These are phyloP conservation scores for Sitodiplosis mosellana DNA, from an alignment of 1,140 invertebrate genomes.

Conservation along the genomic window DNA sequence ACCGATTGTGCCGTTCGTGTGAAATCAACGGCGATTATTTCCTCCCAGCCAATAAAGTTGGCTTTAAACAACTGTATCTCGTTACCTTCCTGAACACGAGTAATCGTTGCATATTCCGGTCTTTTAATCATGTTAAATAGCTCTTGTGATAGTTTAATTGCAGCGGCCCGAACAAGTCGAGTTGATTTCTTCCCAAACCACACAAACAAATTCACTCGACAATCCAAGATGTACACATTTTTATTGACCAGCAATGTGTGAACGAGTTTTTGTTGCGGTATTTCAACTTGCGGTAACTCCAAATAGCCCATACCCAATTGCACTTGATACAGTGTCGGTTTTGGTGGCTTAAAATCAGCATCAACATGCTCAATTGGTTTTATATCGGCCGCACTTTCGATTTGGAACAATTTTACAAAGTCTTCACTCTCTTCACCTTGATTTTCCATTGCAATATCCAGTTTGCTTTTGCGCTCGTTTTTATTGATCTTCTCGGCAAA, in stretches of 20 bases:
- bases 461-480: slow-evolving; percentile 89
- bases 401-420: slow-evolving; percentile 62
- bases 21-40: slow-evolving; percentile 97
- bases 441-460: slow-evolving; percentile 71
- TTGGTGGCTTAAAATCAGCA: slow-evolving; percentile 51
- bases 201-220: slow-evolving; percentile 90
- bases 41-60: slow-evolving; percentile 96
- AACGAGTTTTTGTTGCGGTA: slow-evolving; percentile 54
- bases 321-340: slow-evolving; percentile 83
- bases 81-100: slow-evolving; percentile 71
- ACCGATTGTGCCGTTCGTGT: slow-evolving; percentile 96
- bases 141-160: slow-evolving; percentile 89
- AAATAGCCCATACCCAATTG: slow-evolving; percentile 95
- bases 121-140: slow-evolving; percentile 82
- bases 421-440: slow-evolving; percentile 65
- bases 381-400: slow-evolving; percentile 21
- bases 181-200: slow-evolving; percentile 99
- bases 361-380: slow-evolving; percentile 50
- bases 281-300: slow-evolving; percentile 89
- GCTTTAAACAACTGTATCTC: slow-evolving; percentile 85
- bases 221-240: slow-evolving; percentile 96
- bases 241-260: slow-evolving; percentile 69
- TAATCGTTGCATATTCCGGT: slow-evolving; percentile 74
- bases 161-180: slow-evolving; percentile 83
- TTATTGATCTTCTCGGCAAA: slow-evolving; percentile 98